Evolutionary conservation across 2,113 vertebrate species (phyloP), one percentile per base, ranked within the genome.

Genomic region (Puntigrus tetrazona): DNA sequence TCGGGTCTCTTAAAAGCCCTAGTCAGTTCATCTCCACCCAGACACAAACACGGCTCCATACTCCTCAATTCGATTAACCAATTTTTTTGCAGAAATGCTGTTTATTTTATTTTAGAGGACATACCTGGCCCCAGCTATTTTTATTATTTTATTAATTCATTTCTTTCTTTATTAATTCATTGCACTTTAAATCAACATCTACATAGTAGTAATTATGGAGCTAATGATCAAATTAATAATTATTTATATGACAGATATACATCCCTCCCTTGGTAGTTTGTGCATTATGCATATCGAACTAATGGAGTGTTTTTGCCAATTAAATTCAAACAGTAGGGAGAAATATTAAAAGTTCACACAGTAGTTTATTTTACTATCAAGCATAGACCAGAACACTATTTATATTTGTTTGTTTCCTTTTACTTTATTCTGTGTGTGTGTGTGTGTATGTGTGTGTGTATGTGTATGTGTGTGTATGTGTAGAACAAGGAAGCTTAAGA

Each of bases 1-100:
- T 90, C 94, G 90, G 94, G 94, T 93, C 92, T 95, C n/a, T 94
- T 94, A 92, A 91, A 92, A 94, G 94, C 93, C 79, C 63, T 85
- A 79, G 82, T 85, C 86, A 75, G 73, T 87, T 85, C 84, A 87
- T 87, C 73, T 82, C 63, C 83, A 74, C 74, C n/a, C 31, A 67
- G 8, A 84, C 83, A 57, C 38, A 29, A 4, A 52, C 82, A 70
- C n/a, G n/a, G n/a, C n/a, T 29, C 10, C 70, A 52, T 9, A 67
- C n/a, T 52, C 59, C 4, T 14, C 18, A 63, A 4, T 3, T 41
- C 50, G 25, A 38, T 13, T 69, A 10, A 41, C 9, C 4, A 38
- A 18, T 31, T 16, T 65, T 7, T 65, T 31, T 1, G 7, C n/a
- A n/a, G 13, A 61, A 1, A n/a, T 3, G 22, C 6, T n/a, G 4